Evolutionary conservation across 2,888 invertebrate genomes (phyloP).

Genomic region (Marronus borbonicus): DNA sequence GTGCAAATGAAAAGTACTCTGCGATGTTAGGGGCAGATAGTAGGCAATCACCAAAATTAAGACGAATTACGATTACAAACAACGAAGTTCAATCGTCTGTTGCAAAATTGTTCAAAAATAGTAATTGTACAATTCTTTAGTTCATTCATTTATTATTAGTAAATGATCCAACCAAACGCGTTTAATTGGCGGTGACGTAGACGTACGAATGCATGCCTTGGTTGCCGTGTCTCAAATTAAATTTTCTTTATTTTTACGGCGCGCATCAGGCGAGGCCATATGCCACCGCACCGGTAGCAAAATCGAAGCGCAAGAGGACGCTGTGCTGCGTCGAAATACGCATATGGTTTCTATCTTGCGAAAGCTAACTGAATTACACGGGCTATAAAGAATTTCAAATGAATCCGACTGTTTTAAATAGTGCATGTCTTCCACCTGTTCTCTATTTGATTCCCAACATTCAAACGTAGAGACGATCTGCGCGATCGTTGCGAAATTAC

Average conservation of each 20-base stretch:
- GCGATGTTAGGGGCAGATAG: too few species aligned
- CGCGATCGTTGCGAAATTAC: background rate
- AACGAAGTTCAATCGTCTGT: too few species aligned
- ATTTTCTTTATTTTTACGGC: conserved; percentile 45
- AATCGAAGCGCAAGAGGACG: background rate
- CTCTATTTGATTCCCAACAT: background rate
- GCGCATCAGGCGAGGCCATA: conserved; percentile 12
- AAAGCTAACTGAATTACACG: conserved; percentile 58
- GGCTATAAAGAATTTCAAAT: conserved; percentile 65
- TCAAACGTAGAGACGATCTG: background rate
- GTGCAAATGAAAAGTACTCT: too few species aligned
- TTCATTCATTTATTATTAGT: conserved; percentile 4
- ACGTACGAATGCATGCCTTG: conserved; percentile 7
- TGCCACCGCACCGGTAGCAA: conserved; percentile 21
- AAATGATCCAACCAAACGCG: conserved; percentile 3
- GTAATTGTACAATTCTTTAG: background rate
- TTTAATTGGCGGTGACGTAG: conserved; percentile 21
- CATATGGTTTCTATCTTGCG: conserved; percentile 54
- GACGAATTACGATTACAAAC: too few species aligned
- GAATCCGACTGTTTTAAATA: conserved; percentile 65
- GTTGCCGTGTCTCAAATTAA: conserved; percentile 32
- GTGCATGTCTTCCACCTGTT: conserved; percentile 64
- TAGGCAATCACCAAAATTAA: too few species aligned
- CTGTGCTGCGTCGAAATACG: conserved; percentile 31
- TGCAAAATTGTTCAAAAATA: too few species aligned